Evolutionary conservation across 2,888 invertebrate genomes (phyloP).

Genomic region (Drosophila meridiana): DNA sequence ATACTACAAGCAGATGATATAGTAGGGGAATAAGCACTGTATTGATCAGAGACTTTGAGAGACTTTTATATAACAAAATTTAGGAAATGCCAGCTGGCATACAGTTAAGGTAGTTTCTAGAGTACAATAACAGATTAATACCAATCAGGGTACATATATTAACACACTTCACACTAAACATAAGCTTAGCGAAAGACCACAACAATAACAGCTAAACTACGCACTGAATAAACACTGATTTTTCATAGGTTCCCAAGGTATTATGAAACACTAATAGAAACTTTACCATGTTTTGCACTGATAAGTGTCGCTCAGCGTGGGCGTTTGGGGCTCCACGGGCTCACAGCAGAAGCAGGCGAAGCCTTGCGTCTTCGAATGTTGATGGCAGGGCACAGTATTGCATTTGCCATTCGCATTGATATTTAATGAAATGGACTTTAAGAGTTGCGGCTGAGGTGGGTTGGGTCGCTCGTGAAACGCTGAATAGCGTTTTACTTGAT

Average conservation of each 20-base stretch:
- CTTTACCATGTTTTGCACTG: conserved; percentile 33
- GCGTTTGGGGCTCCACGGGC: conserved; percentile 6
- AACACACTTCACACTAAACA: neutral
- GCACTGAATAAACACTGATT: neutral
- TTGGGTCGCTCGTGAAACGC: conserved; percentile 33
- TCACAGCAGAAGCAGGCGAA: conserved; percentile 63
- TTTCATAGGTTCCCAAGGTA: conserved; percentile 8
- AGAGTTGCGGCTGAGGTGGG: conserved; percentile 42
- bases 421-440: conserved; percentile 63
- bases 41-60: neutral
- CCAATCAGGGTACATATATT: neutral
- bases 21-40: neutral
- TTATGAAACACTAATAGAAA: neutral
- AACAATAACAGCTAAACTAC: neutral
- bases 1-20: neutral
- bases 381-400: conserved; percentile 3
- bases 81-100: neutral
- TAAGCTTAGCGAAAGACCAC: neutral
- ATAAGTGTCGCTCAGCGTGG: conserved; percentile 6
- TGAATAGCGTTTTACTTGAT: conserved; percentile 63
- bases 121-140: neutral
- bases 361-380: conserved; percentile 37
- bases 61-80: neutral
- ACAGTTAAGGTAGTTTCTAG: neutral
- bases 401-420: conserved; percentile 20